Base-by-base conservation (phyloP, 2,113 vertebrate species). In the Oncorhynchus nerka region DNA sequence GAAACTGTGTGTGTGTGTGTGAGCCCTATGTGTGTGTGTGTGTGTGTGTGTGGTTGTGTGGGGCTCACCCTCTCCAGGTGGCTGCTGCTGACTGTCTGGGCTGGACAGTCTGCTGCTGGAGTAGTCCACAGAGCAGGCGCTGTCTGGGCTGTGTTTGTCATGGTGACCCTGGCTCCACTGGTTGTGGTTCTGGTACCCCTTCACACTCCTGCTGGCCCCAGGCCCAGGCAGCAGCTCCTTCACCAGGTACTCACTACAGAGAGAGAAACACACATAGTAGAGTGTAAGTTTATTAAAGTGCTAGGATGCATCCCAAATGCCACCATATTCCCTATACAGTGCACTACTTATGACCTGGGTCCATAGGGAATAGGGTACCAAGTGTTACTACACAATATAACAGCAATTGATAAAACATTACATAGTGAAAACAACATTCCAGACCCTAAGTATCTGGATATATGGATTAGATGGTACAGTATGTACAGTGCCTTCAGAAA, bases 71-170 rank as follows among this genome's bases (percentile, higher is more conserved):
- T 97, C 94, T 73, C 93, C 95, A 0, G 94, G 93, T 0, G 94
- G 95, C 39, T 94, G 93, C 39, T 45, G 39, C 39, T 45, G 39
- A 45, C 9, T 11, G 64, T 95, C 93, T 2, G 95, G 96, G 87
- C 96, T 98, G 66, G 96, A 97, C 39, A 97, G 91, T n/a, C 90
- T 91, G 65, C 95, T 96, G 92, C 95, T 95, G 84, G 92, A 95
- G 83, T 97, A 97, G 78, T 96, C 97, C 85, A 99, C 92, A 26
- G 97, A 99, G 90, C 96, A 98, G 72, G 97, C 97, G 6, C 97
- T 98, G 92, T 99, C 98, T 1, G 97, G 97, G 76, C 97, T 98
- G 57, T 97, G 97, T 79, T 99, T 98, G 87, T 98, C 97, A 55
- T 55, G 51, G 51, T 55, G 16, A 4, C 4, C 51, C 51, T 55